Percentiles rank a stretch among this genome's conserved stretches.
These are phyloP conservation scores for Tenebrio molitor DNA, from an alignment of 1,140 invertebrate genomes.

Conservation along the genomic window DNA sequence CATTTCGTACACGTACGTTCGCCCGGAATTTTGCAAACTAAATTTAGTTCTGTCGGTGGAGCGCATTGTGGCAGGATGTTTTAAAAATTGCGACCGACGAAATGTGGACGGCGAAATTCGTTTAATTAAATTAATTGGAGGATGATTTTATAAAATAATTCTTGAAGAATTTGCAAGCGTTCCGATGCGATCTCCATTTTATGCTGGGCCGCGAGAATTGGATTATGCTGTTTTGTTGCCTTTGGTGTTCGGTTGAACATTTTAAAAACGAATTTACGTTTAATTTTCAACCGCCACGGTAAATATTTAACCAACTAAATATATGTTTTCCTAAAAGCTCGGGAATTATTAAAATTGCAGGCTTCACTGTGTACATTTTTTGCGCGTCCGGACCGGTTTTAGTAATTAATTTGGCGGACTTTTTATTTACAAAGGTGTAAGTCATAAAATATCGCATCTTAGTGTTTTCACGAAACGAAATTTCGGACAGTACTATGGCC, in stretches of 20 bases:
- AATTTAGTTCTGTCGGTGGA: background rate
- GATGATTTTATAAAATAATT: background rate
- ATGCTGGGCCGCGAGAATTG: too few relatives aligned
- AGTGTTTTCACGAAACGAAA: too few relatives aligned
- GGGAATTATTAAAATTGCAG: constrained; percentile 3
- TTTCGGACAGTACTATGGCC: too few relatives aligned
- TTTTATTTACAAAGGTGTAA: too few relatives aligned
- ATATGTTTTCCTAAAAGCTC: background rate
- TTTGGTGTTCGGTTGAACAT: background rate
- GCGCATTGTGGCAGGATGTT: background rate
- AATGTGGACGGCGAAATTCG: too few relatives aligned
- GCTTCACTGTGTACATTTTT: background rate
- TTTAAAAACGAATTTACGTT: constrained; percentile 1
- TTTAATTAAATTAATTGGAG: too few relatives aligned
- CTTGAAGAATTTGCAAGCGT: background rate
- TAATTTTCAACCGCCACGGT: constrained; percentile 1
- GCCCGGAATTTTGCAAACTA: background rate
- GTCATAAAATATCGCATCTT: too few relatives aligned
- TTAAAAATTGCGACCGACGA: too few relatives aligned
- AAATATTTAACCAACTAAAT: background rate
- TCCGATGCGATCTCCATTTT: too few relatives aligned
- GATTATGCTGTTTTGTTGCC: too few relatives aligned
- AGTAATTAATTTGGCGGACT: background rate
- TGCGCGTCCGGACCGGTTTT: background rate
- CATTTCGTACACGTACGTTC: background rate